phyloP scores from a whole-genome alignment of 2,113 vertebrate species.

The Corythaeola cristata region DNA sequence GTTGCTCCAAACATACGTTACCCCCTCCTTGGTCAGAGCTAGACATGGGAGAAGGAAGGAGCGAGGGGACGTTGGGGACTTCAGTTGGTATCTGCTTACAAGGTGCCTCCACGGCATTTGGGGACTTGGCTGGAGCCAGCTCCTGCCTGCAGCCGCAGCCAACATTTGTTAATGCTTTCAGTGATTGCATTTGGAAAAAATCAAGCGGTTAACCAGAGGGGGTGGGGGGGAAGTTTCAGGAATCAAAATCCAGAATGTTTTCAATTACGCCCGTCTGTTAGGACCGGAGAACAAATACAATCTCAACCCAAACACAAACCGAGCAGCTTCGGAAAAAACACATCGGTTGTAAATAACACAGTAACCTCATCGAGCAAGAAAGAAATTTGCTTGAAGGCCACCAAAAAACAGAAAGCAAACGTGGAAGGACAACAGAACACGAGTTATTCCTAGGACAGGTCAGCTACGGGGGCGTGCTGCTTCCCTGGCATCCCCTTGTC shows the following conservation, averaged over 20 bases:
- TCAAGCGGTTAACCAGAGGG: conserved; percentile 75
- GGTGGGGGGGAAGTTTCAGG: conserved; percentile 47
- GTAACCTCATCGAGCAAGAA: conserved; percentile 33
- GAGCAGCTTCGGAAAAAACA: conserved; percentile 49
- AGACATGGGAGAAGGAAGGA: background rate
- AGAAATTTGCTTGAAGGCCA: conserved; percentile 24
- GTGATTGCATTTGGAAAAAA: conserved; percentile 76
- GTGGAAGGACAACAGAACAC: background rate
- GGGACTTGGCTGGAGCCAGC: background rate
- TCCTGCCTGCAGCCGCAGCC: conserved; percentile 36
- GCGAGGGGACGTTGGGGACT: background rate
- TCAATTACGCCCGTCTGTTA: conserved; percentile 65
- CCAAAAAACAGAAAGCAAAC: conserved; percentile 28
- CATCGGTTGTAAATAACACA: conserved; percentile 29
- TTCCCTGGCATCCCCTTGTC: background rate
- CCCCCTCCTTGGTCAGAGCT: background rate
- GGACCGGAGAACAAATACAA: conserved; percentile 43
- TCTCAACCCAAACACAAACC: conserved; percentile 62
- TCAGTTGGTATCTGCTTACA: conserved; percentile 21
- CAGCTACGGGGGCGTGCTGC: conserved; percentile 27
- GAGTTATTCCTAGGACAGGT: conserved; percentile 16
- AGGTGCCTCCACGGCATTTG: conserved; percentile 22
- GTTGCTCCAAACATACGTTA: background rate
- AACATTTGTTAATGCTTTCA: conserved; percentile 51
- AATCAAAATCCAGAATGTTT: conserved; percentile 68